Conservation (phyloP, 2,113 vertebrate genomes). For the Grammomys surdaster region DNA sequence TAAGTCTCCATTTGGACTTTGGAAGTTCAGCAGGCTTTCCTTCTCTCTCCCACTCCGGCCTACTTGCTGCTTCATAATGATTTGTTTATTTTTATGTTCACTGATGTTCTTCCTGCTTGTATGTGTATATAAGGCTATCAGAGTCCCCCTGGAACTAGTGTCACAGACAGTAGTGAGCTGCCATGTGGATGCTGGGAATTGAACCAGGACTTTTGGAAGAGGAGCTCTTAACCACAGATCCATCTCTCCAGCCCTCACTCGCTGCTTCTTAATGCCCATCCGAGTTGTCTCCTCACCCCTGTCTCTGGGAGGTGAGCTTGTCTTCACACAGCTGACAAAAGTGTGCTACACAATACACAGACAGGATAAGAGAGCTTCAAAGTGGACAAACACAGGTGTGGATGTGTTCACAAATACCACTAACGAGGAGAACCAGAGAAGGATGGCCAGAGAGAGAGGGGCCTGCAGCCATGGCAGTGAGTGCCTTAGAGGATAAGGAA, state of each 20-base stretch:
- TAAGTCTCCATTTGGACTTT: background rate
- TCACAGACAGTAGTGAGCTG: too few relatives aligned
- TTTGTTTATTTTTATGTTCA: background rate
- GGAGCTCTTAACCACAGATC: too few relatives aligned
- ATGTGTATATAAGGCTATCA: too few relatives aligned
- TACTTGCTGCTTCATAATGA: background rate
- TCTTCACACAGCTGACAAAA: too few relatives aligned
- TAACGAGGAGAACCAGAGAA: accelerated
- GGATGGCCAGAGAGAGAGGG: background rate
- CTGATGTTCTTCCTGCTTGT: too few relatives aligned
- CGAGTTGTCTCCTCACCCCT: accelerated
- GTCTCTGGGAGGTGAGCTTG: background rate
- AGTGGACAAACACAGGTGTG: background rate
- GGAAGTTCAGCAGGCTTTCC: accelerated
- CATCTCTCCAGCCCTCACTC: too few relatives aligned
- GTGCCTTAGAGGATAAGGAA: background rate
- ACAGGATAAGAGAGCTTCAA: background rate
- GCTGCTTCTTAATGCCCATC: background rate
- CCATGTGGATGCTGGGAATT: too few relatives aligned
- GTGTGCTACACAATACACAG: accelerated
- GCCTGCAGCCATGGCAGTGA: background rate
- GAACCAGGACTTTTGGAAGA: too few relatives aligned
- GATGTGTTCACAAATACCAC: too few relatives aligned
- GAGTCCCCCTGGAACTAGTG: too few relatives aligned
- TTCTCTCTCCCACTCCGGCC: background rate